Evolutionary conservation across 2,113 vertebrate genomes (phyloP).

Genomic region (Pterocles orientalis): DNA sequence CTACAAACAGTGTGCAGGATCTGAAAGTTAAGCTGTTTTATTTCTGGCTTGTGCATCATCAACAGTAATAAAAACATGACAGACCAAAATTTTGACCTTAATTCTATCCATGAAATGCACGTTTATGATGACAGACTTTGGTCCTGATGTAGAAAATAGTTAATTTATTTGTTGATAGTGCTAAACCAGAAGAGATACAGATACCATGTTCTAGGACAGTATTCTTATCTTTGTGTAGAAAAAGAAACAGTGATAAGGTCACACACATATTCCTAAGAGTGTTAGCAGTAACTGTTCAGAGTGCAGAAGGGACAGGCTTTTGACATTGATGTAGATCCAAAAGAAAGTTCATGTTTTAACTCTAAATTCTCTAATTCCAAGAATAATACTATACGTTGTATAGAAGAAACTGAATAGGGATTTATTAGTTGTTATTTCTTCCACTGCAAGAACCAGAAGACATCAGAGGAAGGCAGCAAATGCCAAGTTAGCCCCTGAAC

Average conservation of each 20-base stretch:
- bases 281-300: neutral
- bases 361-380: neutral
- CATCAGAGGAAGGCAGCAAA: neutral
- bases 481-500: neutral
- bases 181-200: neutral
- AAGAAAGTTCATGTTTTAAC: neutral
- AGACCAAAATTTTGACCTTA: constrained; percentile 29
- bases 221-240: neutral
- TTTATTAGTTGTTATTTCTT: neutral
- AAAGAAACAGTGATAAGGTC: neutral
- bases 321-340: neutral
- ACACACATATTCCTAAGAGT: neutral
- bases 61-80: constrained; percentile 22
- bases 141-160: neutral
- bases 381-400: neutral
- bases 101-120: neutral
- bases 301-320: neutral
- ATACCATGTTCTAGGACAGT: neutral
- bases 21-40: constrained; percentile 57
- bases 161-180: neutral
- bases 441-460: neutral
- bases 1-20: neutral
- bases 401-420: neutral
- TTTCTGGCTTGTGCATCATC: constrained; percentile 55
- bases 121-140: neutral